Evolutionary conservation across 2,797 vertebrate genomes (phyloP), one percentile per base, ranked within the genome.

Genomic region (Myioborus melanocephalus): DNA sequence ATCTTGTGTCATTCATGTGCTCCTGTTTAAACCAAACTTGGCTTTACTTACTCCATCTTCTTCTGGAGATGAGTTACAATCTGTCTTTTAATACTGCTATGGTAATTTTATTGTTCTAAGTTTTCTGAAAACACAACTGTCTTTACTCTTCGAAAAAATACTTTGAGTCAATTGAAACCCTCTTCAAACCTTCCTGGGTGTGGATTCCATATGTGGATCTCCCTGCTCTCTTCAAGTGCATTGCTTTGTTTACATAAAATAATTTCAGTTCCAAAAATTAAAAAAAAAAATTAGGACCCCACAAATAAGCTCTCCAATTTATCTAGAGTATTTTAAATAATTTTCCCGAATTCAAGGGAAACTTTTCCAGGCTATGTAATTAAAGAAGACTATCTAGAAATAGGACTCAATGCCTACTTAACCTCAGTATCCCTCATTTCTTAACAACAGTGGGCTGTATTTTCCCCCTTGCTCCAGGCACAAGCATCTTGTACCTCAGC

Each of bases 11-110:
- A 80, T 96, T 96, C 82, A 78, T 64, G 66, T 43, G 46, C 83
- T 96, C 49, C 90, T 80, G 34, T 86, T 96, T 95, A 90, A 97
- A 94, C 83, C 89, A 79, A 95, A 92, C 92, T 92, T 97, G 95
- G 91, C 80, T 89, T 93, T 95, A 72, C 89, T 96, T 95, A 56
- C 47, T 91, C 57, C 77, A n/a, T 81, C 92, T 89, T 90, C 87
- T 80, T 78, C 72, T 12, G 32, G 78, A 80, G 52, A 70, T 50
- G 79, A 57, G 46, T 71, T 89, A 90, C 22, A 80, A 82, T 91
- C 71, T 82, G 56, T 73, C 64, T 87, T 75, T 79, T 93, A 85
- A 70, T 83, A 41, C 44, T 32, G 44, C 34, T 32, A 3, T 22
- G 41, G 50, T 77, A 73, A 68, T 87, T 52, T 60, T 21, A 83